A percentile compares a stretch with the other conserved stretches of the same genome.
phyloP scores from a whole-genome alignment of 2,797 vertebrate species.

The Rhodeus uyekii region DNA sequence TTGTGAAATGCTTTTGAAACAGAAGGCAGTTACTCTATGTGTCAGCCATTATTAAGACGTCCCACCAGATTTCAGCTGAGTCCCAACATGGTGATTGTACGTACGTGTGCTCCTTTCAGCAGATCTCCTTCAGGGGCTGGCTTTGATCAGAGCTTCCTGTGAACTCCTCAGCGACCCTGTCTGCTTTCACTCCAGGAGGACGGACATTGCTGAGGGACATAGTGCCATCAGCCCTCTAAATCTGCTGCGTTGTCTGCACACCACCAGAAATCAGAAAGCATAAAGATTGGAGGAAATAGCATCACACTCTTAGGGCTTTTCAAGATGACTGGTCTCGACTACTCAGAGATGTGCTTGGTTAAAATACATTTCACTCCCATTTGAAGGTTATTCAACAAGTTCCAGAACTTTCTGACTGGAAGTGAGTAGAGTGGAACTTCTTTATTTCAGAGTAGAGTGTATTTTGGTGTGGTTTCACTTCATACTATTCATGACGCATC shows the following conservation, averaged over 20 bases:
- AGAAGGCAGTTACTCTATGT: slow-evolving; percentile 12
- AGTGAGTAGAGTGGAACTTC: neutral
- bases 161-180: slow-evolving; percentile 8
- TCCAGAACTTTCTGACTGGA: neutral
- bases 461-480: neutral
- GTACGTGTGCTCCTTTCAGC: slow-evolving; percentile 16
- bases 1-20: neutral
- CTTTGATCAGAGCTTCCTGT: slow-evolving; percentile 13
- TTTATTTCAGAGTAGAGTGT: too few relatives aligned
- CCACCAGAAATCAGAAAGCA: slow-evolving; percentile 18
- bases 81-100: slow-evolving; percentile 1
- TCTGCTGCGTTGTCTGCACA: neutral
- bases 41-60: slow-evolving; percentile 13
- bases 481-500: neutral
- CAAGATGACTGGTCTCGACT: slow-evolving; percentile 20
- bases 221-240: slow-evolving; percentile 1
- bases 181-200: slow-evolving; percentile 1
- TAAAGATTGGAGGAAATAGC: slow-evolving; percentile 4
- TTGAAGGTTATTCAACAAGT: slow-evolving; percentile 22
- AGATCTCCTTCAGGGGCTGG: slow-evolving; percentile 10
- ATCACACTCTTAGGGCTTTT: slow-evolving; percentile 5
- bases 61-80: slow-evolving; percentile 1
- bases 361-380: slow-evolving; percentile 8
- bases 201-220: neutral
- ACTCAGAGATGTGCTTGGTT: slow-evolving; percentile 25